Evolutionary conservation across 1,140 invertebrate species (phyloP).

Genomic region (Diorhabda carinulata): DNA sequence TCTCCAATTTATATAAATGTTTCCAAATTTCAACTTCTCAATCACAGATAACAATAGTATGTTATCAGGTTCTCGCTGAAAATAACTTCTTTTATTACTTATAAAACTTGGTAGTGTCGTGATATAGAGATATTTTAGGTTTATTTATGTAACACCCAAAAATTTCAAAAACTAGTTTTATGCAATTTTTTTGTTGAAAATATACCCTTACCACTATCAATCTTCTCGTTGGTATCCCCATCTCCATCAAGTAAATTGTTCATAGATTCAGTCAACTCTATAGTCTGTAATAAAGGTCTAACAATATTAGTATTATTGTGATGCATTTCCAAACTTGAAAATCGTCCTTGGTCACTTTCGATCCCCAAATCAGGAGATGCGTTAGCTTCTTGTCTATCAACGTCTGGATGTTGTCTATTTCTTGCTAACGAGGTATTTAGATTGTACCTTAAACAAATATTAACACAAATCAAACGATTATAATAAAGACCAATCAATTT

Average conservation of each 20-base stretch:
- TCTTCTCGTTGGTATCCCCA: constrained; percentile 31
- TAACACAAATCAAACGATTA: too few species aligned
- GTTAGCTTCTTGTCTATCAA: constrained; percentile 48
- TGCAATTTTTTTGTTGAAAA: not conserved
- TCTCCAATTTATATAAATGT: too few species aligned
- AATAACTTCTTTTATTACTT: too few species aligned
- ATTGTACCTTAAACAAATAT: not conserved
- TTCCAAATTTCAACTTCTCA: too few species aligned
- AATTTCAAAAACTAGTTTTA: too few species aligned
- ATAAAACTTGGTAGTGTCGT: too few species aligned
- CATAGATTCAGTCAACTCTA: constrained; percentile 56
- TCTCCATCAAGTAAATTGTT: constrained; percentile 54
- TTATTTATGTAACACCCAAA: too few species aligned
- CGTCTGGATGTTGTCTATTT: constrained; percentile 24
- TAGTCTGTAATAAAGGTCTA: constrained; percentile 50
- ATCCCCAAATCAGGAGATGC: constrained; percentile 70
- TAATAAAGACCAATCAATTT: too few species aligned
- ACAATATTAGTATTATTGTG: constrained; percentile 39
- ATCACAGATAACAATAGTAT: too few species aligned
- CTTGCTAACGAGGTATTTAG: constrained; percentile 5
- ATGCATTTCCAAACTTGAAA: constrained; percentile 55
- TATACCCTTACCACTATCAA: constrained; percentile 28
- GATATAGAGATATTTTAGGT: too few species aligned
- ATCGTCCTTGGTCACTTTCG: constrained; percentile 62
- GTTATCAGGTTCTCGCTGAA: too few species aligned